Evolutionary conservation across 2,113 vertebrate genomes (phyloP).

Genomic region (Chlorodrepanis virens): DNA sequence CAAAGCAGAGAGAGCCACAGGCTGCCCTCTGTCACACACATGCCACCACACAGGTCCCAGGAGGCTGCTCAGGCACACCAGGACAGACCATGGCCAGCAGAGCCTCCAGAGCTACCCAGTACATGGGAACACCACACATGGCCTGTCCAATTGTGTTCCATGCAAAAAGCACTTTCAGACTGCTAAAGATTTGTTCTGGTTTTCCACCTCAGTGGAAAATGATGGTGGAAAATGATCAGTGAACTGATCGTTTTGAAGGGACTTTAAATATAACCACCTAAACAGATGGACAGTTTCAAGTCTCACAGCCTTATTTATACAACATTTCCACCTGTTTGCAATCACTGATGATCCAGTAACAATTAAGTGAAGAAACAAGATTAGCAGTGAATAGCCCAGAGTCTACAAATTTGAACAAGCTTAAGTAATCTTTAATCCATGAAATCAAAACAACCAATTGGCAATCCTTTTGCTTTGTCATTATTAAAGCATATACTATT

Average conservation of each 20-base stretch:
- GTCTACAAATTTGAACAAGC: not conserved
- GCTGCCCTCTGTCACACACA: not conserved
- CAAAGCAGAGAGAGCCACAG: not conserved
- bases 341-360: not conserved
- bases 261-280: not conserved
- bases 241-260: not conserved
- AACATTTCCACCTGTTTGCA: not conserved
- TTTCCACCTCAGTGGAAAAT: not conserved
- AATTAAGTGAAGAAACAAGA: not conserved
- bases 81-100: not conserved
- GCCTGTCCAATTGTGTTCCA: fast-evolving
- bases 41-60: not conserved
- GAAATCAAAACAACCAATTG: not conserved
- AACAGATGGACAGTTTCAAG: not conserved
- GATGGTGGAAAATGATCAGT: too few relatives aligned
- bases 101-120: not conserved
- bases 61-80: not conserved
- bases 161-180: not conserved
- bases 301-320: not conserved
- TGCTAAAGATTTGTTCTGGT: not conserved
- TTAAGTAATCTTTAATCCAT: not conserved
- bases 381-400: not conserved
- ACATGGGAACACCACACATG: not conserved
- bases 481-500: not conserved
- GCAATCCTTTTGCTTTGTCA: not conserved